Evolutionary conservation across 1,140 invertebrate species (phyloP).

Genomic region (Bombus consobrinus): DNA sequence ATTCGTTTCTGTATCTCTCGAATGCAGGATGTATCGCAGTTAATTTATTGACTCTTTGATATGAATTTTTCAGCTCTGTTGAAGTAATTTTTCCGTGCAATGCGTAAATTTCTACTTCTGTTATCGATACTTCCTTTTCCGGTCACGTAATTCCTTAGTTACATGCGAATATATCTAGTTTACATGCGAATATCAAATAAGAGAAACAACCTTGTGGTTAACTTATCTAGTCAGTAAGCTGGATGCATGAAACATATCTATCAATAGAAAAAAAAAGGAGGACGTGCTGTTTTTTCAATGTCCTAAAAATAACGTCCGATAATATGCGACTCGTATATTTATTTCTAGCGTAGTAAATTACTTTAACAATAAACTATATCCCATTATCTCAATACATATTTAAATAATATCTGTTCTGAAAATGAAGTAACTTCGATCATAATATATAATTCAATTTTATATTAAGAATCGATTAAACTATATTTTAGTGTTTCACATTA

Average conservation of each 20-base stretch:
- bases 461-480: background rate
- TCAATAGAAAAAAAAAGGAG: too few relatives aligned
- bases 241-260: background rate
- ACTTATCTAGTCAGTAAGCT: background rate
- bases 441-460: background rate
- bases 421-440: background rate
- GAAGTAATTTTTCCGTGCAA: background rate
- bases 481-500: background rate
- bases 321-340: background rate
- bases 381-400: background rate
- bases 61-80: background rate
- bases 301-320: background rate
- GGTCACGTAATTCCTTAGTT: conserved; percentile 14
- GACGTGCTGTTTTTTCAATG: background rate
- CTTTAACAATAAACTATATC: background rate
- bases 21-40: background rate
- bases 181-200: conserved; percentile 13
- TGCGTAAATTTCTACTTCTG: conserved; percentile 12
- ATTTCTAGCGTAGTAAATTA: background rate
- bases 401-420: background rate
- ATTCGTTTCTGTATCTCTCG: background rate
- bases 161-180: background rate
- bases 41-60: background rate
- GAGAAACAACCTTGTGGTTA: background rate
- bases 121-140: conserved; percentile 34